These are phyloP conservation scores for Taphrorychus bicolor DNA, from an alignment of 2,888 invertebrate genomes.

Conservation along the genomic window DNA sequence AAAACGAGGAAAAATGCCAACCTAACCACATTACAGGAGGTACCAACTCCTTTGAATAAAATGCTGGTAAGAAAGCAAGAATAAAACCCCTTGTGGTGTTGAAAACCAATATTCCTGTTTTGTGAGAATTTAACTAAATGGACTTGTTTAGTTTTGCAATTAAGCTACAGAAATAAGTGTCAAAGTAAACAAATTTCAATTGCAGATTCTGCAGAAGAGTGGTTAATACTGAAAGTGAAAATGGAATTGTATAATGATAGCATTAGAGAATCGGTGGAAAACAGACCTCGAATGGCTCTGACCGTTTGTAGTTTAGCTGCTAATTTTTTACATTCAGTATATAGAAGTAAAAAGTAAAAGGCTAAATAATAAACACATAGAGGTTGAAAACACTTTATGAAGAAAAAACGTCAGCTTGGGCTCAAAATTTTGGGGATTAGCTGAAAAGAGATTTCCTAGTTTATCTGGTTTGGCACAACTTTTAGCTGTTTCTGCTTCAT, in stretches of 20 bases:
- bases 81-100: too few species aligned
- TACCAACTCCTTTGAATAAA: too few species aligned
- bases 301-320: neutral
- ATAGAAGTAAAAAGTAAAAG: neutral
- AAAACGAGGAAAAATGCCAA: too few species aligned
- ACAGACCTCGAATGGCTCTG: neutral
- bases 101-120: too few species aligned
- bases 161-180: neutral
- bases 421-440: neutral
- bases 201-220: neutral
- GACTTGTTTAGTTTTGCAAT: too few species aligned
- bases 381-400: neutral
- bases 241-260: neutral
- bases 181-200: neutral
- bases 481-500: neutral
- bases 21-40: too few species aligned
- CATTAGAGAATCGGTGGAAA: neutral
- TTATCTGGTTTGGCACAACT: neutral
- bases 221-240: neutral
- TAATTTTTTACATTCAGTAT: neutral
- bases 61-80: too few species aligned
- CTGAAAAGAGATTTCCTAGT: neutral
- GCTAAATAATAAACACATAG: neutral
- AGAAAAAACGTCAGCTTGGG: neutral
- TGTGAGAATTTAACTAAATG: too few species aligned